These are phyloP conservation scores for Hylaeus anthracinus DNA, from an alignment of 1,140 invertebrate species.

Conservation along the genomic window DNA sequence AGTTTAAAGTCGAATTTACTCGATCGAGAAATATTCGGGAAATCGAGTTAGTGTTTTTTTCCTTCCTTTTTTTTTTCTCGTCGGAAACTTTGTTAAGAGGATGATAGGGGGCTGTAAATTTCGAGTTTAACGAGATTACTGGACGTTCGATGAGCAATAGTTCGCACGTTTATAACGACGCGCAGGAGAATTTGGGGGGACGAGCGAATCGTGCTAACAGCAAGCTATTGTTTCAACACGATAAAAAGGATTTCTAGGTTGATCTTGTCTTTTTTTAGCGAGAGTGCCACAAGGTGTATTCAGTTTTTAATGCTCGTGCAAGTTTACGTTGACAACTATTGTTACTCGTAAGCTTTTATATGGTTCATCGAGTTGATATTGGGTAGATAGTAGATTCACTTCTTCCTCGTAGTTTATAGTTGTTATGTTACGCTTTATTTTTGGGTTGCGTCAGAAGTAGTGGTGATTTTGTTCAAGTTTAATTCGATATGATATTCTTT, in stretches of 20 bases:
- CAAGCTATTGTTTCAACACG: neutral
- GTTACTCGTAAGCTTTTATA: too few species aligned
- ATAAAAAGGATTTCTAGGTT: slow-evolving; percentile 6
- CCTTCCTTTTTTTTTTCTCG: neutral
- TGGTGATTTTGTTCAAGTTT: too few species aligned
- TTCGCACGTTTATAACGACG: neutral
- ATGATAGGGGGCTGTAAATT: too few species aligned
- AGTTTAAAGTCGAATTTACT: slow-evolving; percentile 28
- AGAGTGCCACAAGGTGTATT: neutral
- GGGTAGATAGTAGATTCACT: too few species aligned
- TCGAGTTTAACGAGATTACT: neutral
- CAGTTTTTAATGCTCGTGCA: neutral
- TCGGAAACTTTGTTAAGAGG: too few species aligned
- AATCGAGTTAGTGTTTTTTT: neutral
- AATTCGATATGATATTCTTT: too few species aligned
- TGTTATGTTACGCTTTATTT: too few species aligned
- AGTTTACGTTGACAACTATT: neutral
- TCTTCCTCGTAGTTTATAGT: too few species aligned
- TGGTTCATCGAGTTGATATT: too few species aligned
- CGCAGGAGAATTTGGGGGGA: neutral
- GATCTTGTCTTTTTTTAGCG: neutral
- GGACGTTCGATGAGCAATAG: too few species aligned
- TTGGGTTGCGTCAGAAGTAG: too few species aligned
- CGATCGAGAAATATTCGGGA: slow-evolving; percentile 18
- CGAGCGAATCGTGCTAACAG: neutral